These are phyloP conservation scores for Dascillus cervinus DNA, from an alignment of 2,888 invertebrate genomes.

Conservation along the genomic window DNA sequence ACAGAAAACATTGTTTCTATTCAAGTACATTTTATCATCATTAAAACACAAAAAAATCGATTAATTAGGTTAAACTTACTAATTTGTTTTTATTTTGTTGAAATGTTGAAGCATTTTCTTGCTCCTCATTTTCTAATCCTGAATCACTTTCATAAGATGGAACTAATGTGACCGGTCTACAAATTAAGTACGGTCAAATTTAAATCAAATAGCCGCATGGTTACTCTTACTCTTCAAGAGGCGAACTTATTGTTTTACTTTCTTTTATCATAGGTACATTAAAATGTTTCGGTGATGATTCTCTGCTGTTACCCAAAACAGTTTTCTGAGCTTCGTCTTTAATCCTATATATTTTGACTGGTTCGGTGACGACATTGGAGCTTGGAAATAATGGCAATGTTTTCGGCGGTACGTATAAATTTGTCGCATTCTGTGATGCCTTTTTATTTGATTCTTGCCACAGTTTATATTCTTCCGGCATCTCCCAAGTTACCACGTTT, in stretches of 20 bases:
- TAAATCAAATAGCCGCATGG: too few species aligned
- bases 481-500: slow-evolving; percentile 58
- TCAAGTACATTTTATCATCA: slow-evolving; percentile 10
- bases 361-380: slow-evolving; percentile 8
- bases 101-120: slow-evolving; percentile 25
- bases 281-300: too few species aligned
- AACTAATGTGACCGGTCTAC: slow-evolving; percentile 51
- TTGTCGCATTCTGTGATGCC: slow-evolving; percentile 9
- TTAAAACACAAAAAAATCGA: background rate
- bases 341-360: slow-evolving; percentile 26
- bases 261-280: background rate
- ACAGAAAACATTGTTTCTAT: slow-evolving; percentile 1
- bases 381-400: slow-evolving; percentile 25
- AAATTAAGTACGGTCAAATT: too few species aligned
- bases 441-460: slow-evolving; percentile 17
- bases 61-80: background rate
- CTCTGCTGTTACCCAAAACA: too few species aligned
- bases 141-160: slow-evolving; percentile 49
- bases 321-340: slow-evolving; percentile 15
- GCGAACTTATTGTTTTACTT: slow-evolving; percentile 2
- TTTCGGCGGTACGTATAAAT: slow-evolving; percentile 26
- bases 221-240: slow-evolving; percentile 1
- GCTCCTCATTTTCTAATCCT: slow-evolving; percentile 40
- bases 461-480: slow-evolving; percentile 44
- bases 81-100: too few species aligned